Evolutionary conservation across 2,888 invertebrate genomes (phyloP).

Genomic region (Drosophila eohydei): DNA sequence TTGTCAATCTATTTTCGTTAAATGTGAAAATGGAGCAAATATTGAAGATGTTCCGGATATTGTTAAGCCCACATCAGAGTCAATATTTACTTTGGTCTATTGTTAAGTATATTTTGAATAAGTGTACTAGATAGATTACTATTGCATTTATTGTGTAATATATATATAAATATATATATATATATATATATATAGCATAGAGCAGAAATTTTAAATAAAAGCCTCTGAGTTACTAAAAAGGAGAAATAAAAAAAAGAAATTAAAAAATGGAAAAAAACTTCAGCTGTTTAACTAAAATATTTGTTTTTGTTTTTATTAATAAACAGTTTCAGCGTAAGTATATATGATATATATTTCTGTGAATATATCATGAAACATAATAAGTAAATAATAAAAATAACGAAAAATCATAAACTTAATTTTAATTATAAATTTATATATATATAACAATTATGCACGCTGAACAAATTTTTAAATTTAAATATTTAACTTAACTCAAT

Average conservation of each 20-base stretch:
- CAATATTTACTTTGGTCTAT: conserved; percentile 85
- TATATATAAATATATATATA: conserved; percentile 40
- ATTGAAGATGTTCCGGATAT: conserved; percentile 73
- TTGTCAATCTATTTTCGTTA: conserved; percentile 33
- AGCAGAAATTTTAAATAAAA: conserved; percentile 41
- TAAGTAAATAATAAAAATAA: conserved; percentile 79
- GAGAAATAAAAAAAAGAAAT: conserved; percentile 51
- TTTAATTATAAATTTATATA: conserved; percentile 56
- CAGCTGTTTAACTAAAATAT: conserved; percentile 81
- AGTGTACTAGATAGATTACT: conserved; percentile 59
- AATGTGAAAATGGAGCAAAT: conserved; percentile 85
- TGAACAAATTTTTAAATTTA: conserved; percentile 64
- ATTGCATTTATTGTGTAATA: conserved; percentile 49
- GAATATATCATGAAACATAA: conserved; percentile 74
- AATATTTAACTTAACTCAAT: conserved; percentile 44
- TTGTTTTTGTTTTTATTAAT: conserved; percentile 75
- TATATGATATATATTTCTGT: conserved; percentile 69
- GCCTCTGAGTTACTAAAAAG: conserved; percentile 49
- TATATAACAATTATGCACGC: conserved; percentile 81
- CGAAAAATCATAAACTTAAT: conserved; percentile 78
- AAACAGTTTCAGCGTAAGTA: conserved; percentile 77
- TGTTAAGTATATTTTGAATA: conserved; percentile 66
- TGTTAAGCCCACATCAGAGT: conserved; percentile 61
- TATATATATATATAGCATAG: conserved; percentile 43
- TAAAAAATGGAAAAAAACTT: conserved; percentile 39